Percentiles rank a stretch among this genome's conserved stretches.
Evolutionary conservation across 2,888 invertebrate species (phyloP).

Genomic region (Agriopis marginaria): DNA sequence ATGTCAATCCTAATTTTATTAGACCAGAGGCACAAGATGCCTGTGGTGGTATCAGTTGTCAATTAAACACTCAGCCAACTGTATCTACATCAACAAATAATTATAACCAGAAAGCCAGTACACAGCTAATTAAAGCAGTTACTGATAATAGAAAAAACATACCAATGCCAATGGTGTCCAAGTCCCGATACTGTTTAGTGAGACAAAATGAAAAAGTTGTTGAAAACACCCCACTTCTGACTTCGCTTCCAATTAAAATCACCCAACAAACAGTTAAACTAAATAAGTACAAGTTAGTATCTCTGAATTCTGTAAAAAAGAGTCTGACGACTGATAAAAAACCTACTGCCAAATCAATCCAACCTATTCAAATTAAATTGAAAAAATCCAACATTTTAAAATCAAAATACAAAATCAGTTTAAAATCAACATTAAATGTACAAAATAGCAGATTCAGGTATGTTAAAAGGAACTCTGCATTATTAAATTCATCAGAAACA

Average conservation of each 20-base stretch:
- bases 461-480: slow-evolving; percentile 37
- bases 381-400: slow-evolving; percentile 24
- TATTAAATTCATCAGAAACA: slow-evolving; percentile 37
- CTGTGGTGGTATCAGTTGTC: neutral
- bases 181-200: slow-evolving; percentile 68
- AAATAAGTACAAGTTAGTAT: slow-evolving; percentile 74
- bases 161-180: slow-evolving; percentile 37
- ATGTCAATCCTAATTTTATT: slow-evolving; percentile 82
- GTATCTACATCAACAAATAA: slow-evolving; percentile 25
- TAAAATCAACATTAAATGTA: slow-evolving; percentile 22
- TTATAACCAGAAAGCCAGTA: slow-evolving; percentile 31
- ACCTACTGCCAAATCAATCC: slow-evolving; percentile 25
- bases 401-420: slow-evolving; percentile 29
- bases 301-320: slow-evolving; percentile 62
- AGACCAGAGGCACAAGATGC: slow-evolving; percentile 22
- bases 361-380: slow-evolving; percentile 1
- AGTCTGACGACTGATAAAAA: slow-evolving; percentile 50
- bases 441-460: slow-evolving; percentile 43
- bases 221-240: slow-evolving; percentile 19
- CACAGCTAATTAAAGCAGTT: slow-evolving; percentile 11
- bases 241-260: slow-evolving; percentile 17
- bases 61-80: slow-evolving; percentile 4
- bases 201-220: slow-evolving; percentile 53
- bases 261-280: slow-evolving; percentile 61
- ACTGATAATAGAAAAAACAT: slow-evolving; percentile 1